Evolutionary conservation across 2,113 vertebrate genomes (phyloP).

Genomic region (Charadrius vociferus): DNA sequence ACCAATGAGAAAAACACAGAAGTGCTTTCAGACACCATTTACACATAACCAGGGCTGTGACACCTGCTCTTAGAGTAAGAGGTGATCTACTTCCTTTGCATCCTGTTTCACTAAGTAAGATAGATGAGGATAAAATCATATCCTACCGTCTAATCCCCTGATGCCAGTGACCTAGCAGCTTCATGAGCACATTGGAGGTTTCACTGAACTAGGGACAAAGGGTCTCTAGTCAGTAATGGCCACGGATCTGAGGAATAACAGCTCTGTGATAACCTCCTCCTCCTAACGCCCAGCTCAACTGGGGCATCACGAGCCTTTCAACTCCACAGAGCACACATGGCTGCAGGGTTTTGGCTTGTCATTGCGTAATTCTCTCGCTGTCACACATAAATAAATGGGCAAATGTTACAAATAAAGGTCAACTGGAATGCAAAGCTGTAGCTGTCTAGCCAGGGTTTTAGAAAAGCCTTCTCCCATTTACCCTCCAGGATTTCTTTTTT

Average conservation of each 20-base stretch:
- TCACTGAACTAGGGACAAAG: neutral
- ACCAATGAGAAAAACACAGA: neutral
- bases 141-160: neutral
- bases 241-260: neutral
- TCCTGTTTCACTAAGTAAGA: neutral
- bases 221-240: neutral
- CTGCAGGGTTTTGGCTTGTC: neutral
- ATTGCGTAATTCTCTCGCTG: neutral
- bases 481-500: neutral
- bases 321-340: neutral
- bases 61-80: neutral
- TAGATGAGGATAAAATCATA: neutral
- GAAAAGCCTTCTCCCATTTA: neutral
- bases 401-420: constrained; percentile 38
- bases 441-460: neutral
- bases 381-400: neutral
- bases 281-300: neutral
- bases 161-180: neutral
- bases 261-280: neutral
- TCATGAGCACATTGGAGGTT: neutral
- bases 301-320: neutral
- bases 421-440: neutral
- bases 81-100: neutral
- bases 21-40: neutral
- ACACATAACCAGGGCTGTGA: neutral